phyloP scores from a whole-genome alignment of 1,140 invertebrate species.

The Sycophila sp. region DNA sequence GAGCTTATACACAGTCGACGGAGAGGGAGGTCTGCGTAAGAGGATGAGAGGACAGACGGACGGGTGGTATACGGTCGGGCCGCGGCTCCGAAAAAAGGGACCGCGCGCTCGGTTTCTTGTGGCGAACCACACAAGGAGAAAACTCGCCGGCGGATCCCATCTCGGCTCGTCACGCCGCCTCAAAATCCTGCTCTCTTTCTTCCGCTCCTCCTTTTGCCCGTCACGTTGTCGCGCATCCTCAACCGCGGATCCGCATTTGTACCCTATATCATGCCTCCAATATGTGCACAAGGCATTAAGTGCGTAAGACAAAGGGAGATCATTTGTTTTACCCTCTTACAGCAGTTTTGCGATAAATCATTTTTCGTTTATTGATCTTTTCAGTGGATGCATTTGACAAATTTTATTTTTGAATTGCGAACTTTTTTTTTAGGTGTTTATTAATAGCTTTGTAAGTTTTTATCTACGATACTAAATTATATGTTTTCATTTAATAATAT shows the following conservation, averaged over 20 bases:
- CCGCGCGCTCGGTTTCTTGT: constrained; percentile 50
- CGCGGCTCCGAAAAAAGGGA: constrained; percentile 48
- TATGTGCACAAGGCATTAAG: neutral
- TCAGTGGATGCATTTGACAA: too few relatives aligned
- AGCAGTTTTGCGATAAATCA: too few relatives aligned
- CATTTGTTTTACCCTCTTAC: too few relatives aligned
- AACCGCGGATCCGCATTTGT: constrained; percentile 37
- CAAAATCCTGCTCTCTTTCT: constrained; percentile 46
- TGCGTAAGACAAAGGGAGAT: too few relatives aligned
- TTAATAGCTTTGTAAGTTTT: too few relatives aligned
- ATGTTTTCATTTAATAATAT: too few relatives aligned
- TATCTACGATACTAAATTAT: too few relatives aligned
- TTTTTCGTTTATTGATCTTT: too few relatives aligned
- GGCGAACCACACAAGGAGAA: constrained; percentile 58
- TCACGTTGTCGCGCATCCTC: constrained; percentile 49
- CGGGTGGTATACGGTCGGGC: constrained; percentile 42
- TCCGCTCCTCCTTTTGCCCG: constrained; percentile 24
- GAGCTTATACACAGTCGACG: constrained; percentile 17
- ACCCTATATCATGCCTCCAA: neutral
- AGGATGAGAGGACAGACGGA: constrained; percentile 20
- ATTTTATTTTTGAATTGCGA: too few relatives aligned
- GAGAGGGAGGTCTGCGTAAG: too few relatives aligned
- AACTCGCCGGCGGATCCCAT: constrained; percentile 49
- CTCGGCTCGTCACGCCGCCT: constrained; percentile 61
- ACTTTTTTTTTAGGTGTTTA: too few relatives aligned